phyloP scores from a whole-genome alignment of 2,888 invertebrate genomes.

The Rhogogaster chlorosoma region DNA sequence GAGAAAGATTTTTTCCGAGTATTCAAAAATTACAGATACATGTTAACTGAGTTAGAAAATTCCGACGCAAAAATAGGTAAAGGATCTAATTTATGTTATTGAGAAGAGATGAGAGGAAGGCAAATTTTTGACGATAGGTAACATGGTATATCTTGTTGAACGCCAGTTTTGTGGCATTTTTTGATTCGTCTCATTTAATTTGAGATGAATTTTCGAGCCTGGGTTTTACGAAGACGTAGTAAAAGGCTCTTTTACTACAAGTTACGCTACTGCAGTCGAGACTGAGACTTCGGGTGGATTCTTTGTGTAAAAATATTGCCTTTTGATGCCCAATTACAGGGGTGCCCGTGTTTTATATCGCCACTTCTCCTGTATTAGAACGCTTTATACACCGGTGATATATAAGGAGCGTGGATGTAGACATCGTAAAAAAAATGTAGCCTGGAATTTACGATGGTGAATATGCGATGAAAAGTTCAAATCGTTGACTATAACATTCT shows the following conservation, averaged over 20 bases:
- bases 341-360: constrained; percentile 62
- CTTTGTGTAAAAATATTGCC: constrained; percentile 64
- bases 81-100: not conserved
- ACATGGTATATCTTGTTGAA: not conserved
- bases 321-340: constrained; percentile 74
- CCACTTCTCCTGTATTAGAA: constrained; percentile 50
- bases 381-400: constrained; percentile 5
- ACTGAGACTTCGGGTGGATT: constrained; percentile 36
- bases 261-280: constrained; percentile 20
- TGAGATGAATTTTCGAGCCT: not conserved
- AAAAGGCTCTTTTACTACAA: not conserved
- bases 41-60: not conserved
- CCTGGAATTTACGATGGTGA: not conserved
- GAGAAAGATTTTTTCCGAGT: not conserved
- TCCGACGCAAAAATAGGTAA: not conserved
- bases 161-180: not conserved
- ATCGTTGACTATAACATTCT: not conserved
- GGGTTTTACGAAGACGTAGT: not conserved
- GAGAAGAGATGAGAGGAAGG: not conserved
- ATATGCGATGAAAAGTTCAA: not conserved
- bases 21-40: not conserved
- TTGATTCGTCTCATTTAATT: not conserved
- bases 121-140: not conserved
- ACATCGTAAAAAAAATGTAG: constrained; percentile 4
- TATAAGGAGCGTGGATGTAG: not conserved